Base-by-base conservation (phyloP, 2,888 invertebrate species). In the Stratiomys singularior region DNA sequence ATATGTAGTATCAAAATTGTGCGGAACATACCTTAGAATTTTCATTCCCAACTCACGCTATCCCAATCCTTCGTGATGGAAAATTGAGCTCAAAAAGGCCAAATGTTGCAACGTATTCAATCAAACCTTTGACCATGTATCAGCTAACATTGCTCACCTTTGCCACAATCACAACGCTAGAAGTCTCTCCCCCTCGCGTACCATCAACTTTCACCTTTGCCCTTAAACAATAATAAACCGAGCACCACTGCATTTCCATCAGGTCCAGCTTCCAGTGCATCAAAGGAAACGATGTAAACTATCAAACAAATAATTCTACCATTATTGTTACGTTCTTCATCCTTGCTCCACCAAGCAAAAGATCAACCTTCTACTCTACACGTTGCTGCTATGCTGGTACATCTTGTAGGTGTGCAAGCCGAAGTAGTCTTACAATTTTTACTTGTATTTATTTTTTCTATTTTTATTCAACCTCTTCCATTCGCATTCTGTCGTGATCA, bases 401-500 rank as follows among this genome's bases (percentile, higher is more conserved):
- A 37, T 37, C 37, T 37, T 37, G 37, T 37, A 37, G 37, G 37
- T 37, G 37, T 37, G 9, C 37, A 37, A 37, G 37, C 3, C 5
- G 3, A 5, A 37, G 37, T 37, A 9, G 37, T 37, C 37, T 37
- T 37, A 5, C 37, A 37, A 37, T 37, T 37, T 37, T 66, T 66
- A 21, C 4, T n/a, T 1, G 18, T 37, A 37, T 66, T 18, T 66
- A 37, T 66, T 37, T 66, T 66, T 28, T 4, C 18, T 1, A 30
- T 37, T 66, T 66, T 18, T 66, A 37, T 66, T 37, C 9, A 37
- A 30, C 5, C 1, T 74, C 13, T 25, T 44, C 58, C 37, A 21
- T 63, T 64, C 76, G 44, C 47, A 76, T 83, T 84, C 84, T 85
- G 85, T 86, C 86, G 86, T 85, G 87, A 87, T 87, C 87, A 86